These are phyloP conservation scores for Teleogryllus oceanicus DNA, from an alignment of 2,888 invertebrate species.

Conservation along the genomic window DNA sequence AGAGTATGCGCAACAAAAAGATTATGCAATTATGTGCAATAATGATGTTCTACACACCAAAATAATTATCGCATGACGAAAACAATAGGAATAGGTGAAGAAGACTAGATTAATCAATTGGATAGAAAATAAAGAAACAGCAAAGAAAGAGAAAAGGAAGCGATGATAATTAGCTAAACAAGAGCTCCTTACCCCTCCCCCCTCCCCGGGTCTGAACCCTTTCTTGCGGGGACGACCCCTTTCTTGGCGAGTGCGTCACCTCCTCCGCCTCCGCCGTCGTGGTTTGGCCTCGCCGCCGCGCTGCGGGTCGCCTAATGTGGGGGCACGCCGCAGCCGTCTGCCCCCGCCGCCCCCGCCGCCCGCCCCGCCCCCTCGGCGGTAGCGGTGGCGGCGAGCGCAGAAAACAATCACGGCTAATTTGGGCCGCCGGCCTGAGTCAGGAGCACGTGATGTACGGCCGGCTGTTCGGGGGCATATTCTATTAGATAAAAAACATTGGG, in stretches of 20 bases:
- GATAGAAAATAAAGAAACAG: too few species aligned
- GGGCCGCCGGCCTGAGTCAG: constrained; percentile 27
- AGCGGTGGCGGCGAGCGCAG: neutral
- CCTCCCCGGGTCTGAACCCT: too few species aligned
- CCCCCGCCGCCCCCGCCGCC: neutral
- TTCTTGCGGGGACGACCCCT: too few species aligned
- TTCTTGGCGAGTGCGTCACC: neutral
- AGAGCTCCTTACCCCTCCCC: too few species aligned
- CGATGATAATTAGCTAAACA: too few species aligned
- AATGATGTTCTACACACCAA: too few species aligned
- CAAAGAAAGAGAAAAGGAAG: too few species aligned
- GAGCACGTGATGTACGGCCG: constrained; percentile 33
- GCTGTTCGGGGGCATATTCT: constrained; percentile 32
- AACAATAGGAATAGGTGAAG: too few species aligned
- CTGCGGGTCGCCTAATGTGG: constrained; percentile 3
- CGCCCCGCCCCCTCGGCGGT: constrained; percentile 2
- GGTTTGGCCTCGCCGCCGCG: neutral
- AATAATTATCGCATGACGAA: too few species aligned
- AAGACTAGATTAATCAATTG: too few species aligned
- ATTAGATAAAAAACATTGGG: constrained; percentile 36
- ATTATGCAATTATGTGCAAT: too few species aligned
- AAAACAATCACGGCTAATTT: constrained; percentile 36
- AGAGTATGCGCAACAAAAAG: too few species aligned
- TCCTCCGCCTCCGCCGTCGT: neutral
- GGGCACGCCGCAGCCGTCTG: constrained; percentile 12